Base-by-base conservation (phyloP, 1,140 invertebrate species). In the Wasmannia auropunctata region DNA sequence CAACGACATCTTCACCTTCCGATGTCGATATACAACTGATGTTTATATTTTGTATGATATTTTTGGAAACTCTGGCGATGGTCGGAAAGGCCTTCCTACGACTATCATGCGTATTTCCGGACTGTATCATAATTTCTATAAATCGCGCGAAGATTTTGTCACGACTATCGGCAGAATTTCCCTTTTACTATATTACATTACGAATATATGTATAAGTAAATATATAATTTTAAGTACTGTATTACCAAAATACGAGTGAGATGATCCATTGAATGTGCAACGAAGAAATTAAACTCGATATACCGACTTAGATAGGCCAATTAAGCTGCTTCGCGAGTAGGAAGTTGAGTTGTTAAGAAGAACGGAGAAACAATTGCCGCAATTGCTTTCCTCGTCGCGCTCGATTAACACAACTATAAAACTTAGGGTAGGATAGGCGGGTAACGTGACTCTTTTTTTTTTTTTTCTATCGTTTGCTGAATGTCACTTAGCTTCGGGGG, bases 211-310 rank as follows among this genome's bases (percentile, higher is more conserved):
- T 77, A 74, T 88, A 86, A 86, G 56, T n/a, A 58, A 80, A 83
- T 43, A 40, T 11, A 51, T 76, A 65, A 63, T 49, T 69, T 81
- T 86, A 86, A 72, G 63, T 86, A 88, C 76, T 31, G 63, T 77
- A 37, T 70, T 86, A 84, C 88, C 81, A 91, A 88, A 87, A 89
- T 43, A 94, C 75, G 92, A 94, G 93, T 94, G 92, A 94, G 93
- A 94, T 87, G 86, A 92, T 91, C 87, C 88, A 92, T 88, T 92
- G 92, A 93, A 93, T 92, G 89, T 90, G 94, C 94, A 95, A 94
- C 94, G 94, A 95, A 94, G 90, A 87, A 91, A 86, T 90, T 93
- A 94, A 90, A 92, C 90, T 94, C 88, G 90, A 92, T 91, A 91
- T 92, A 85, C 86, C 84, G 85, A 91, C 90, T 65, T 91, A 87